Percentiles rank a stretch among this genome's conserved stretches.
Evolutionary conservation across 64 coral and sea anemone species (phyloP).

Genomic region (Montipora efflorescens): DNA sequence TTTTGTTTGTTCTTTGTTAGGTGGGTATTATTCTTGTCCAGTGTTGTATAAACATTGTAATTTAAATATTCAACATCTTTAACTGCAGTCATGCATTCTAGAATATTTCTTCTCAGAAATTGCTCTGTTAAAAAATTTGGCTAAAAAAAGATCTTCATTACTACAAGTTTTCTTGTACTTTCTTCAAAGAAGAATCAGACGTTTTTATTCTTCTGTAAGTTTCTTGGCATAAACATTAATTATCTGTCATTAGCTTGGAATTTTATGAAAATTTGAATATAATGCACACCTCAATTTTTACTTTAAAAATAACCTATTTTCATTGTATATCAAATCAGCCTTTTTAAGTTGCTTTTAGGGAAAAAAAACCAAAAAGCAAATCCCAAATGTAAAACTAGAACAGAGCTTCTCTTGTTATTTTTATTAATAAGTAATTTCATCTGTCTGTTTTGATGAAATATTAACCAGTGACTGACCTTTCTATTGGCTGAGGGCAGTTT

Average conservation of each 20-base stretch:
- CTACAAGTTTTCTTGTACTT: background rate
- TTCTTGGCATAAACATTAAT: background rate
- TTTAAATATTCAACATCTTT: background rate
- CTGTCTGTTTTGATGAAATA: constrained; percentile 77
- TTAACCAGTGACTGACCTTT: constrained; percentile 60
- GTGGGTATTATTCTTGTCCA: background rate
- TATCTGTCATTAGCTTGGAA: background rate
- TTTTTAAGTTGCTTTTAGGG: background rate
- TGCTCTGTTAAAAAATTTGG: background rate
- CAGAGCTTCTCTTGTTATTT: background rate
- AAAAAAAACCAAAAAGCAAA: background rate
- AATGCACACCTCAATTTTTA: background rate
- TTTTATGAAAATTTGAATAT: background rate
- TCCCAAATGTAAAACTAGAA: background rate
- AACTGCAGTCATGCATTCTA: constrained; percentile 26
- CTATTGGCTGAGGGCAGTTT: constrained; percentile 77
- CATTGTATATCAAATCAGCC: constrained; percentile 13
- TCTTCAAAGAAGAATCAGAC: background rate
- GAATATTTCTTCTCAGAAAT: background rate
- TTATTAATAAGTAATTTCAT: constrained; percentile 20
- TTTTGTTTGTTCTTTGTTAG: constrained; percentile 26
- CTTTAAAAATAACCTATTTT: background rate
- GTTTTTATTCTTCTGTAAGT: background rate
- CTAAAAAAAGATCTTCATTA: background rate
- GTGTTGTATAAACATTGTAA: constrained; percentile 39